Evolutionary conservation across 2,888 invertebrate genomes (phyloP).

Genomic region (Sepiola atlantica): DNA sequence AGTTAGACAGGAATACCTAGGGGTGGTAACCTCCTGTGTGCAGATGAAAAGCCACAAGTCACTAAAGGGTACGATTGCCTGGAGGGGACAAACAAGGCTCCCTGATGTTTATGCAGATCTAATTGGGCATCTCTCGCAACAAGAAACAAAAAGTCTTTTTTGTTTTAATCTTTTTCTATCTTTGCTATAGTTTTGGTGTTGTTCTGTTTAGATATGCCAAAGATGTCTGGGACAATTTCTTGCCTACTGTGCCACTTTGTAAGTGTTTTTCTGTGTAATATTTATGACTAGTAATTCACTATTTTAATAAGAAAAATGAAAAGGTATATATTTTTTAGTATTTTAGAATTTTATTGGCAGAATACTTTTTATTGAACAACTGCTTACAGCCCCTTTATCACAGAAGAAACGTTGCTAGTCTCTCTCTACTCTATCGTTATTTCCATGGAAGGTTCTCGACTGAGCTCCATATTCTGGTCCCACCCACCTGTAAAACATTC

Average conservation of each 20-base stretch:
- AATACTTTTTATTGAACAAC: too few species aligned
- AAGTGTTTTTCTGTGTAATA: too few species aligned
- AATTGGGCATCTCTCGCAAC: slow-evolving; percentile 3
- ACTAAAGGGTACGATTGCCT: slow-evolving; percentile 10
- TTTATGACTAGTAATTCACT: too few species aligned
- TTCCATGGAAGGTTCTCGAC: too few species aligned
- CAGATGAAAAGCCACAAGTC: slow-evolving; percentile 32
- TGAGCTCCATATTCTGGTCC: too few species aligned
- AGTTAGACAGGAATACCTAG: not conserved
- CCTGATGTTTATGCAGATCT: not conserved
- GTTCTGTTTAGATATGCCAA: not conserved
- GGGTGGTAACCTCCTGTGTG: slow-evolving; percentile 19
- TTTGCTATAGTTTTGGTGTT: not conserved
- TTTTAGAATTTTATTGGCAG: too few species aligned
- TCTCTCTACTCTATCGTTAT: too few species aligned
- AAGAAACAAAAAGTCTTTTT: not conserved
- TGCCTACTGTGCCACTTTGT: not conserved
- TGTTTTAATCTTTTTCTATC: not conserved
- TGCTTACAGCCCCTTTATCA: too few species aligned
- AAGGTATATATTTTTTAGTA: too few species aligned
- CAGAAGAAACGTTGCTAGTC: too few species aligned
- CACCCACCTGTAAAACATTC: too few species aligned
- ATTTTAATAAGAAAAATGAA: too few species aligned
- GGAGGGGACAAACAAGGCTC: not conserved
- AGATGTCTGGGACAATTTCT: not conserved